Base-by-base conservation (phyloP, 2,113 vertebrate genomes). In the Amphiprion ocellaris region DNA sequence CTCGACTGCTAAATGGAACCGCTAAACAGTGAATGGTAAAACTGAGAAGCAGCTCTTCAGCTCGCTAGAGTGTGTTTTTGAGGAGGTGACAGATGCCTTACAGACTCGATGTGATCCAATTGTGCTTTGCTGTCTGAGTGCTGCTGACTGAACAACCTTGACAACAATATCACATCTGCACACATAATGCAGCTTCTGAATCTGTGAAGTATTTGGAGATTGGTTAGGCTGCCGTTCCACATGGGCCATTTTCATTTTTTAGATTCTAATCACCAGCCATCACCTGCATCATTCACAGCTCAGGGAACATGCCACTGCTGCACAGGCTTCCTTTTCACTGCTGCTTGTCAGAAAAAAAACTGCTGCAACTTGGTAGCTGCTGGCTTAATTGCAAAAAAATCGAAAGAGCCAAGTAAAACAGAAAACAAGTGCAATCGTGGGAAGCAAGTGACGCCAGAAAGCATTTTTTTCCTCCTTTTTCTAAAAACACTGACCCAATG, bases 61-160 rank as follows among this genome's bases (percentile, higher is more conserved):
- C 17, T 6, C 6, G 8, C 7, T 49, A 11, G 3, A 49, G 23
- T 56, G 28, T 30, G 60, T 50, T 56, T 70, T 1, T 46, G 19
- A 49, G 19, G 19, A 71, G 4, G 5, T 28, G 55, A 39, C 14
- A 37, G 26, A 30, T 2, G 1, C 47, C 0, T 44, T 26, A 56
- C 23, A 63, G 10, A 58, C 59, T 80, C 19, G 50, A 50, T 47
- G 69, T 37, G 30, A 59, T 46, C 66, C 54, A 8, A 10, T 24
- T 44, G 28, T 49, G 10, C 46, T 17, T 14, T 3, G 2, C 16
- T 59, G 14, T 47, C 26, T 74, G 26, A 10, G 8, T 16, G n/a
- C 39, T 53, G 49, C 67, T 37, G 16, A 56, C 39, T 64, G 50
- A 62, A 60, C 39, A 16, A 55, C 50, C 21, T 15, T 1, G 0